A percentile compares a stretch with the other conserved stretches of the same genome.
phyloP scores from a whole-genome alignment of 92 coral and sea anemone genomes.

The Blastomussa wellsi region DNA sequence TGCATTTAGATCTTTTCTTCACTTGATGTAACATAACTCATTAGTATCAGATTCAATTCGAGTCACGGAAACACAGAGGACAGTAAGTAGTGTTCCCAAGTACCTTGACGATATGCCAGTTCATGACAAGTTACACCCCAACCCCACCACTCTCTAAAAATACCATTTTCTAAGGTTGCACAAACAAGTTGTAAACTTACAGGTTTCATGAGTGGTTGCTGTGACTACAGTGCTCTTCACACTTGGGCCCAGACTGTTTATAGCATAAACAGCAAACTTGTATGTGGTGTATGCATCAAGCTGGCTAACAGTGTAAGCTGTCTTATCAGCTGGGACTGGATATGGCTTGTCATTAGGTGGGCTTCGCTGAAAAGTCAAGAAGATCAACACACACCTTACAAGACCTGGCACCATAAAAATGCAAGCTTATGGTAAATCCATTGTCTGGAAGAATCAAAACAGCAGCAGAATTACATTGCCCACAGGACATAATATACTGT shows the following conservation, averaged over 20 bases:
- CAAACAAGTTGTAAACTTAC: constrained; percentile 41
- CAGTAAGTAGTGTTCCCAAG: too few relatives aligned
- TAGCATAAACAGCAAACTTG: constrained; percentile 55
- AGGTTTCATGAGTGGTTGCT: constrained; percentile 40
- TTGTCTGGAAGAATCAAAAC: not conserved
- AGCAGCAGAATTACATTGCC: not conserved
- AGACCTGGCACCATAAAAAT: too few relatives aligned
- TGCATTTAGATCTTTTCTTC: too few relatives aligned
- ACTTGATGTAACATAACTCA: too few relatives aligned
- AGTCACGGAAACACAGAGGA: too few relatives aligned
- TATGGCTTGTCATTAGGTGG: not conserved
- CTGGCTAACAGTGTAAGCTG: not conserved
- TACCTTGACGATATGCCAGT: too few relatives aligned
- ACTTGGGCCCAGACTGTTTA: constrained; percentile 41
- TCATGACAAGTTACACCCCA: too few relatives aligned
- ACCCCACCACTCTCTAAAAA: not conserved
- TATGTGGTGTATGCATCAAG: constrained; percentile 63
- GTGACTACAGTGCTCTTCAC: constrained; percentile 11
- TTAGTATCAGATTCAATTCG: too few relatives aligned
- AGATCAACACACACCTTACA: not conserved
- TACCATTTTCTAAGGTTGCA: too few relatives aligned
- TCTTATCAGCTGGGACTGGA: not conserved
- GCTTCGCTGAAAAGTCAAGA: not conserved
- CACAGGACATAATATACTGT: not conserved
- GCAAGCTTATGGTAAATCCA: too few relatives aligned